Evolutionary conservation across 1,140 invertebrate species (phyloP).

Genomic region (Ceratina australensis): DNA sequence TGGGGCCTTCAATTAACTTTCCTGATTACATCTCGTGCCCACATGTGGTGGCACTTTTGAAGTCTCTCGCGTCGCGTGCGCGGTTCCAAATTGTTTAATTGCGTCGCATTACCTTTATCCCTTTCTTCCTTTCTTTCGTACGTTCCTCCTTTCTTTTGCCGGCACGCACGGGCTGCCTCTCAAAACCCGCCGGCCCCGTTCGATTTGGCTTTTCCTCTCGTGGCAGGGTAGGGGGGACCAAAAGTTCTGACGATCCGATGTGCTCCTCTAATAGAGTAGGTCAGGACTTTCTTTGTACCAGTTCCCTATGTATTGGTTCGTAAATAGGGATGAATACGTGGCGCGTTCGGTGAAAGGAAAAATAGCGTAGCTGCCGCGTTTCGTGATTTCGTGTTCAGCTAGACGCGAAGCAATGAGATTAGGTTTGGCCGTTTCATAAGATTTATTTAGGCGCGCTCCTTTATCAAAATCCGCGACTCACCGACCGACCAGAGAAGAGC

Average conservation of each 20-base stretch:
- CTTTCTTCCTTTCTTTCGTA: constrained; percentile 39
- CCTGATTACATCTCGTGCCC: constrained; percentile 68
- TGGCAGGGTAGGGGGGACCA: not conserved
- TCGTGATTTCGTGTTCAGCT: too few relatives aligned
- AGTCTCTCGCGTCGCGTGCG: constrained; percentile 58
- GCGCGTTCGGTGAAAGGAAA: too few relatives aligned
- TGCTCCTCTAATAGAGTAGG: not conserved
- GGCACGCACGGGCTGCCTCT: not conserved
- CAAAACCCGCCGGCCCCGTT: not conserved
- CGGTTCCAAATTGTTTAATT: constrained; percentile 73
- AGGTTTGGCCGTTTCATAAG: too few relatives aligned
- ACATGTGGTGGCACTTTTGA: constrained; percentile 64
- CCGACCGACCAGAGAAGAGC: too few relatives aligned
- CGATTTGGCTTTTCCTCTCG: not conserved
- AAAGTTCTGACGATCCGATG: not conserved
- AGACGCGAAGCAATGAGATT: too few relatives aligned
- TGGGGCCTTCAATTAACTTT: constrained; percentile 75
- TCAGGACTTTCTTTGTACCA: not conserved
- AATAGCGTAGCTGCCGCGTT: too few relatives aligned
- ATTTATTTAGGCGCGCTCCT: too few relatives aligned
- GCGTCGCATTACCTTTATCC: constrained; percentile 60
- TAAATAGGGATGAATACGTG: not conserved
- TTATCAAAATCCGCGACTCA: too few relatives aligned
- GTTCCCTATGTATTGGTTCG: not conserved
- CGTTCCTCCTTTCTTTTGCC: constrained; percentile 17